Evolutionary conservation across 1,140 invertebrate species (phyloP), one percentile per base, ranked within the genome.

Genomic region (Meteorus sp.): DNA sequence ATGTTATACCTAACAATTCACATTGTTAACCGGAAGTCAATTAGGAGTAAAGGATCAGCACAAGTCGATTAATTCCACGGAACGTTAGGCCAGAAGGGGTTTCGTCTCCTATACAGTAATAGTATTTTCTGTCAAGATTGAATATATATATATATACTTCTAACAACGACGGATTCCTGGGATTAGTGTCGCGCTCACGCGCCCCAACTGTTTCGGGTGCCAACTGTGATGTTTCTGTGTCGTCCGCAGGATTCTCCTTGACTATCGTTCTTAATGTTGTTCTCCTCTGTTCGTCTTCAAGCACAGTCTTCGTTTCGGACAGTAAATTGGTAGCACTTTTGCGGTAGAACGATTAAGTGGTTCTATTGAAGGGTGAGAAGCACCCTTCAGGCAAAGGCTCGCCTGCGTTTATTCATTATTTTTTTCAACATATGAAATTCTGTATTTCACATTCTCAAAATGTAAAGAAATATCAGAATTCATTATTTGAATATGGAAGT

Each of bases 41-140:
- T 52, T 52, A 52, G 50, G 50, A 52, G 50, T 31, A 31, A 52
- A 52, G 50, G 50, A 52, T 52, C 50, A 52, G 22, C 31, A 37
- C 25, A 19, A 11, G 31, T 52, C 31, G 31, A 52, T 52, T 52
- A 52, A 52, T 52, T 52, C 50, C 19, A 35, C 17, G 50, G 50
- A 13, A 52, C 50, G 50, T 52, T 52, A 52, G 31, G 31, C 33
- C n/a, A 37, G 13, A 52, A 52, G 50, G 33, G 29, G 50, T 52
- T 52, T 15, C 25, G 50, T 52, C 9, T 25, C 23, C 25, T 52
- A 37, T 37, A 17, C 22, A 17, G 15, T 52, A 11, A 23, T 8
- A 5, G 17, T 39, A 39, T 15, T 39, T 39, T 9, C 2, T 39
- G 17, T n/a, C n/a, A n/a, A n/a, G n/a, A n/a, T n/a, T n/a, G n/a